Evolutionary conservation across 2,797 vertebrate species (phyloP), one percentile per base, ranked within the genome.

Genomic region (Ara ararauna): DNA sequence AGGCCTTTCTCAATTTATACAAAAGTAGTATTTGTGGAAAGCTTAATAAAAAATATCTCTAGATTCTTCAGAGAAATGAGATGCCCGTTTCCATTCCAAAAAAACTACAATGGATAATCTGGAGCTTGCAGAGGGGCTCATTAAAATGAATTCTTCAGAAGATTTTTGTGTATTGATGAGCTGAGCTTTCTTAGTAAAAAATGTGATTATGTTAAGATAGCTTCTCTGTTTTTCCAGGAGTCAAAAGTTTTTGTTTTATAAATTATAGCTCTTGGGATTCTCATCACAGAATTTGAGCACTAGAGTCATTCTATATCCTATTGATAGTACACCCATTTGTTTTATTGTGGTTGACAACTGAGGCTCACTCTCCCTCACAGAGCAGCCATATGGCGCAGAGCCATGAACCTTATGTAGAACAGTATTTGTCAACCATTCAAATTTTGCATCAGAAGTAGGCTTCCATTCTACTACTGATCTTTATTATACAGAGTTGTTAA

Each of bases 21-120:
- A 71, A 11, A 90, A 92, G n/a, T 34, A n/a, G 71, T 94, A 96
- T 97, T 97, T 97, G 65, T 56, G 61, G 44, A 93, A 94, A 95
- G 79, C 32, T 79, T 70, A 84, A 51, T 66, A 61, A 71, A 36
- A 47, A 36, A 82, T 50, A 73, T 88, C 45, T 73, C 66, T 21
- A 11, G 61, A 17, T 81, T 60, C 19, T 11, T 78, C 64, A 54
- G 88, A 38, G 64, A 91, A 71, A 36, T 17, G 19, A 84, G 65
- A 34, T 21, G 53, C 5, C 44, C 68, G 13, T 91, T 93, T 94
- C 54, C 53, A 42, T 67, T 88, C 32, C 21, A 68, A 53, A 20
- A 53, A 65, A 66, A 7, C 0, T 32, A 45, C 80, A 74, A 34
- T 20, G 18, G 34, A 47, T 80, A 60, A 60, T 82, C 78, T 72